Percentiles rank a stretch among this genome's conserved stretches.
Conservation (phyloP, 2,888 invertebrate species). For the Ophion costatus region DNA sequence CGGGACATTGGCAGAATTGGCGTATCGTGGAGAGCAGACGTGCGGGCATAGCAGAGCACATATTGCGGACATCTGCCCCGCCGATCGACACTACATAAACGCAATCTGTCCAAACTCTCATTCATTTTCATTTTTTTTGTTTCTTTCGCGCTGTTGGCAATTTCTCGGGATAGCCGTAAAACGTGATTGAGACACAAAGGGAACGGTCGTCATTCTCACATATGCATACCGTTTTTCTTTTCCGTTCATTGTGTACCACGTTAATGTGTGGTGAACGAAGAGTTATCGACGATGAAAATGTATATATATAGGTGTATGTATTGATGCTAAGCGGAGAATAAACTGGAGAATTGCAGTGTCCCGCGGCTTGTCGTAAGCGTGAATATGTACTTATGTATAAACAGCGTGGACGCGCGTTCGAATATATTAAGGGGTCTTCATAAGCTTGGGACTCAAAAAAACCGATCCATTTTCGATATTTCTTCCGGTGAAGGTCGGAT, state of each 20-base stretch:
- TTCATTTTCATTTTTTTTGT: slow-evolving; percentile 22
- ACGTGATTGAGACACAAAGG: slow-evolving; percentile 58
- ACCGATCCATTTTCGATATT: not conserved
- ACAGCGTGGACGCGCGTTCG: slow-evolving; percentile 26
- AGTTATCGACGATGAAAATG: slow-evolving; percentile 9
- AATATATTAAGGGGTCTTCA: slow-evolving; percentile 27
- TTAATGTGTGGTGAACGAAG: slow-evolving; percentile 37
- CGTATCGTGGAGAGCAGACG: slow-evolving; percentile 10
- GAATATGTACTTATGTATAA: slow-evolving; percentile 13
- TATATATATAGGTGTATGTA: slow-evolving; percentile 13
- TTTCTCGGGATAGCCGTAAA: slow-evolving; percentile 59
- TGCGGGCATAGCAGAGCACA: slow-evolving; percentile 31
- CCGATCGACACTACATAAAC: slow-evolving; percentile 64
- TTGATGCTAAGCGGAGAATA: slow-evolving; percentile 12
- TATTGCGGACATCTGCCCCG: slow-evolving; percentile 60
- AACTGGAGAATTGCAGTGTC: slow-evolving; percentile 23
- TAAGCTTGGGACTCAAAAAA: too few species aligned
- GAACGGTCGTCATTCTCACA: slow-evolving; percentile 50
- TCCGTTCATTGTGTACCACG: slow-evolving; percentile 12
- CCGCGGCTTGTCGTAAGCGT: slow-evolving; percentile 47
- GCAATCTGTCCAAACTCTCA: slow-evolving; percentile 55
- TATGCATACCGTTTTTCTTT: slow-evolving; percentile 29
- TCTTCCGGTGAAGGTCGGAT: slow-evolving; percentile 2
- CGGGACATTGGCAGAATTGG: slow-evolving; percentile 7
- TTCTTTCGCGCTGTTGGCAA: slow-evolving; percentile 52